Evolutionary conservation across 2,113 vertebrate species (phyloP), one percentile per base, ranked within the genome.

Genomic region (Balaeniceps rex): DNA sequence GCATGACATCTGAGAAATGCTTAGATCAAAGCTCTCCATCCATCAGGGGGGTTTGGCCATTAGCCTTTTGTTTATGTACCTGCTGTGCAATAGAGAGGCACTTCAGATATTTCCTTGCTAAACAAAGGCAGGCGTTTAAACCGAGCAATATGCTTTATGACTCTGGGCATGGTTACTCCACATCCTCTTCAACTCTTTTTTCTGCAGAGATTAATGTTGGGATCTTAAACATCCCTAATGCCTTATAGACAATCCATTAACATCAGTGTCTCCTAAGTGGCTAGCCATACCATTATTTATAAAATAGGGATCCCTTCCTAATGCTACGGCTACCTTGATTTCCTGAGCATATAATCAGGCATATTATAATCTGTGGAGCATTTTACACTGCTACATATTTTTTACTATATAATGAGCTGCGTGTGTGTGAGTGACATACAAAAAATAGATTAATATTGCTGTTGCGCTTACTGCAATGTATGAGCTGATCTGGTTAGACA

Each of bases 401-500:
- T 93, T 85, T 85, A 86, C 78, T 94, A 7, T 72, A n/a, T 69
- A 83, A 80, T 33, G 63, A 94, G 82, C 71, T 74, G 2, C 0
- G 1, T 52, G 36, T 68, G 44, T 89, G 93, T 31, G 77, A 89
- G 78, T 42, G 79, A 44, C 46, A 86, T 25, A 19, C 23, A 54
- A 58, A 90, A 91, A 61, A 29, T 0, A 87, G 66, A 23, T 0
- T 42, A 85, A 83, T 66, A 51, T 40, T 83, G 64, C 83, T 88
- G 7, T 81, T 75, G 64, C 87, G 46, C 93, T 95, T 90, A 40
- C 96, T 94, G 95, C 94, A 94, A 14, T 40, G 42, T 70, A 51
- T 88, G 91, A 97, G 89, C 94, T 93, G 93, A 77, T 93, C 91
- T 95, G 86, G 82, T 94, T 81, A 92, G 88, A 87, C 92, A 94